Base-by-base conservation (phyloP, 1,140 invertebrate species). In the Olivierus martensii region DNA sequence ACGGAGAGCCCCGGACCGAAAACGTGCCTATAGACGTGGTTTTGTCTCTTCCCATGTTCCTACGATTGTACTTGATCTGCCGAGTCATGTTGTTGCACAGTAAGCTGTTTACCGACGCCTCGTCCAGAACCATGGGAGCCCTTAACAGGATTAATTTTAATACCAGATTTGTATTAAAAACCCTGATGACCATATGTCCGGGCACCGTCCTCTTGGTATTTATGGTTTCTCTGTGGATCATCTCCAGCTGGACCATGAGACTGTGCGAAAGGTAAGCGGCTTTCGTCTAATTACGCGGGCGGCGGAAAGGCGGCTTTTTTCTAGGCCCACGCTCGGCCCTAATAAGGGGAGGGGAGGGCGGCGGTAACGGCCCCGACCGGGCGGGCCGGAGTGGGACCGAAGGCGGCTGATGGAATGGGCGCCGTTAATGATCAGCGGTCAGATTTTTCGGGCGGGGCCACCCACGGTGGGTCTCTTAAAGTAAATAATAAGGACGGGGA, bases 61-160 rank as follows among this genome's bases (percentile, higher is more conserved):
- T 96, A 66, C 80, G 96, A 65, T 81, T 99, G 61, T 99, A 99
- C 77, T 82, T 99, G 71, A 96, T 99, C 71, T 96, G 92, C 74
- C 82, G 95, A 63, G 94, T 98, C 57, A 98, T 99, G 94, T 78
- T 99, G 63, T 79, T 99, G 60, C 95, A 99, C 75, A 94, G 89
- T 69, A 96, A 97, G 78, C 77, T 99, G 52, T 99, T 99, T 75
- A 99, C 94, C 46, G 94, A 98, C 74, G 92, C 93, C 57, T 95
- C 90, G 4, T 67, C 64, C 21, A 58, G 79, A 50, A 76, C 73
- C 62, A 82, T 82, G 56, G 93, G 93, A 66, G 95, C 95, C 64
- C 79, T 99, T 64, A 99, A 99, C 79, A 82, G 94, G 66, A 98
- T 99, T 72, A 98, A 97, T 75, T 99, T 99, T 78, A 97, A 99